Evolutionary conservation across 2,888 invertebrate genomes (phyloP).

Genomic region (Bruchidius siliquastri): DNA sequence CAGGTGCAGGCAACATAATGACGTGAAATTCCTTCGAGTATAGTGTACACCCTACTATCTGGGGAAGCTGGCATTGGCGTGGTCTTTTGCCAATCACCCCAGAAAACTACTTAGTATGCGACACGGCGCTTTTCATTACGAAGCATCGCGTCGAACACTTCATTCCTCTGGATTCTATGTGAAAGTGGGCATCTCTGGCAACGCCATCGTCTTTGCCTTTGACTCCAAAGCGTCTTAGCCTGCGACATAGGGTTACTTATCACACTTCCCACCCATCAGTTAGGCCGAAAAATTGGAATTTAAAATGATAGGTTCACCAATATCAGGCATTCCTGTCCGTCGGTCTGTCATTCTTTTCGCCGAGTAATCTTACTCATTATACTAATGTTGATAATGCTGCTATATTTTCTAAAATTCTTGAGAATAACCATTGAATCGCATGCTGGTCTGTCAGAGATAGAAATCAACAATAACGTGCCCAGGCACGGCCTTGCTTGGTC

Average conservation of each 20-base stretch:
- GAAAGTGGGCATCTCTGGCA: slow-evolving; percentile 21
- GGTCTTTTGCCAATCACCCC: slow-evolving; percentile 30
- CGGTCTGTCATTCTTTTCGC: no score
- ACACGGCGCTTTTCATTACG: slow-evolving; percentile 58
- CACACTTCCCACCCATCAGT: no score
- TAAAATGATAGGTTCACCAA: no score
- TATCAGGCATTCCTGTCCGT: no score
- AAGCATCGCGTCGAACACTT: slow-evolving; percentile 45
- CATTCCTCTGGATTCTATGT: slow-evolving; percentile 35
- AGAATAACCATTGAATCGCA: no score
- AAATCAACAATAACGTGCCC: no score
- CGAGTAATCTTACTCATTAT: no score
- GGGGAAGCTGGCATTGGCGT: slow-evolving; percentile 21
- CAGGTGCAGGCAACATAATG: neutral
- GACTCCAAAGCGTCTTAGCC: neutral
- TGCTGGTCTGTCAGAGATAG: no score
- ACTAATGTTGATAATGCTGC: no score
- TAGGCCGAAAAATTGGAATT: no score
- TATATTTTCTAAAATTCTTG: no score
- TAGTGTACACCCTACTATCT: neutral
- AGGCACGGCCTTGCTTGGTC: no score
- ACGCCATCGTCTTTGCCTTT: neutral
- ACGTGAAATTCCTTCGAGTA: neutral
- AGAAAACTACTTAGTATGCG: slow-evolving; percentile 54
- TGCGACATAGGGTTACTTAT: neutral